Percentiles rank a stretch among this genome's conserved stretches.
Evolutionary conservation across 2,888 invertebrate genomes (phyloP).

Genomic region (Scaptomyza flava): DNA sequence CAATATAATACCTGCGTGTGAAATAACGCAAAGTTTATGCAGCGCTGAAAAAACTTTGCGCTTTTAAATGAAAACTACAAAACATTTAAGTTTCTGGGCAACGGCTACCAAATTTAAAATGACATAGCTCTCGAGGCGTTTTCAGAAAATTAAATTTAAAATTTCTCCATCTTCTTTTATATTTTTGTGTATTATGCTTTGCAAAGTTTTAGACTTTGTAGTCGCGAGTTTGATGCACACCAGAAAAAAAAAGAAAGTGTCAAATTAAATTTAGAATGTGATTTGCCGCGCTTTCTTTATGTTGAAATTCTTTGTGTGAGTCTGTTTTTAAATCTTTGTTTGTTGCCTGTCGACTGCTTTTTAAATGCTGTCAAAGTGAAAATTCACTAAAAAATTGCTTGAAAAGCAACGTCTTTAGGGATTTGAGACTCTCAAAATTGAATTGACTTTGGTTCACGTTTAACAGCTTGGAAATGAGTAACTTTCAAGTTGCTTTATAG

Average conservation of each 20-base stretch:
- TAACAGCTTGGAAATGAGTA: constrained; percentile 2
- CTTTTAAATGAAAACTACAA: constrained; percentile 75
- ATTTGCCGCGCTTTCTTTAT: constrained; percentile 64
- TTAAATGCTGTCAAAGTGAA: constrained; percentile 64
- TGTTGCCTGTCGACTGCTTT: constrained; percentile 41
- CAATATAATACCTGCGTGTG: constrained; percentile 77
- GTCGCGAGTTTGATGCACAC: constrained; percentile 67
- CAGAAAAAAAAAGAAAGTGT: constrained; percentile 62
- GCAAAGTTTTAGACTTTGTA: constrained; percentile 72
- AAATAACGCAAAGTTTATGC: constrained; percentile 78
- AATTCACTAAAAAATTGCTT: constrained; percentile 15
- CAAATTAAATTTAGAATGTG: constrained; percentile 78
- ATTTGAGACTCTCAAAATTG: constrained; percentile 28
- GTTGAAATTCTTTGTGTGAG: constrained; percentile 5
- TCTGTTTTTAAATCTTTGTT: constrained; percentile 28
- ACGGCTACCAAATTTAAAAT: constrained; percentile 65
- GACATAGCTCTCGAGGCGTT: constrained; percentile 44
- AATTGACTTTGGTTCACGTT: constrained; percentile 31
- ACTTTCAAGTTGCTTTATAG: constrained; percentile 5
- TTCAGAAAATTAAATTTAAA: constrained; percentile 65
- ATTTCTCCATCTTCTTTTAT: constrained; percentile 31
- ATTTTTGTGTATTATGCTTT: constrained; percentile 25
- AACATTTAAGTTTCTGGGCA: constrained; percentile 65
- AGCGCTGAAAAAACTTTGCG: constrained; percentile 68
- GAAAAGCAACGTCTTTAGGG: constrained; percentile 9